Percentiles rank a stretch among this genome's conserved stretches.
phyloP scores from a whole-genome alignment of 2,797 vertebrate species.

The Pseudocheirus occidentalis region DNA sequence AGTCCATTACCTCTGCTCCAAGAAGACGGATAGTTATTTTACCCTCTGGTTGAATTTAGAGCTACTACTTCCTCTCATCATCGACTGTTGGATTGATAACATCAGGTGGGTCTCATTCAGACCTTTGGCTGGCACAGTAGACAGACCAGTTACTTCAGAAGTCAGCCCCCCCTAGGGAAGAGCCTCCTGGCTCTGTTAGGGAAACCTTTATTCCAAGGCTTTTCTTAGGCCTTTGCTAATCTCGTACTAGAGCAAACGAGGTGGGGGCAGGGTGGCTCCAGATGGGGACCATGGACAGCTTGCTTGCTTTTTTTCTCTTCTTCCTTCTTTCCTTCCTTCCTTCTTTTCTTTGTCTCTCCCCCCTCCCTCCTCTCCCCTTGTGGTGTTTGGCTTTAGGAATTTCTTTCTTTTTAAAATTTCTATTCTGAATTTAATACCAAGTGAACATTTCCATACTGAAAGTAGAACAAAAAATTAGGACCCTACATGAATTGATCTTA shows the following conservation, averaged over 20 bases:
- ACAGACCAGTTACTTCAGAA: neutral
- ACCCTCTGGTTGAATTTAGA: constrained; percentile 98
- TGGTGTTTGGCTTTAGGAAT: neutral
- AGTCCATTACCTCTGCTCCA: constrained; percentile 97
- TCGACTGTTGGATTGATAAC: constrained; percentile 99
- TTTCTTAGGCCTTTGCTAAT: neutral
- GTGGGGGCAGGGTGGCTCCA: neutral
- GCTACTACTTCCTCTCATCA: constrained; percentile 93
- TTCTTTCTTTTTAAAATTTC: neutral
- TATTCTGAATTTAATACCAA: neutral
- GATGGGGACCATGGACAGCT: neutral
- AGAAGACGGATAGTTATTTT: constrained; percentile 95
- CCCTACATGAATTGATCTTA: neutral
- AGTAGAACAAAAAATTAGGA: neutral
- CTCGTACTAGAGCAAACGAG: neutral
- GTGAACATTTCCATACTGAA: neutral
- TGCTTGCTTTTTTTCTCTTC: neutral
- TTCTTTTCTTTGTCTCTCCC: neutral
- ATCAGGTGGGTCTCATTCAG: constrained; percentile 88
- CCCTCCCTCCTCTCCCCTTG: neutral
- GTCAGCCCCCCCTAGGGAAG: neutral
- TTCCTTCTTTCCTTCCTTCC: neutral
- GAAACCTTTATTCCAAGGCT: neutral
- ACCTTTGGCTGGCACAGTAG: neutral
- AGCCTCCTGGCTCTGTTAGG: neutral